Evolutionary conservation across 2,113 vertebrate species (phyloP).

Genomic region (Sinocyclocheilus maitianheensis): DNA sequence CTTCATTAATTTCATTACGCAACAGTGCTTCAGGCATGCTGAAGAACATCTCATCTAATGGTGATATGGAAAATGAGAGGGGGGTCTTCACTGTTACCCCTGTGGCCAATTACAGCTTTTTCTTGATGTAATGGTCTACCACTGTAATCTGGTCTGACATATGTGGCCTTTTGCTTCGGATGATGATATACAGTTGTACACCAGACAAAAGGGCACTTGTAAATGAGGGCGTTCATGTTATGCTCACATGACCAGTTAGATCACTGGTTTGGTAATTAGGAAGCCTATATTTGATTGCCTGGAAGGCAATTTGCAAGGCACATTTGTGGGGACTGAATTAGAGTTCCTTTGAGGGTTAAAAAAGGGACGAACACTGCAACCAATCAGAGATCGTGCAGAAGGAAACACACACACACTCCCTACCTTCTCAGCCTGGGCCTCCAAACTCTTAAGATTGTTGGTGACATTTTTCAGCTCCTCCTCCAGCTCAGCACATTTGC

Average conservation of each 20-base stretch:
- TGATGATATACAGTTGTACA: constrained; percentile 29
- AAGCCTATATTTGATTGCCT: background rate
- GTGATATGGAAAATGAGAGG: background rate
- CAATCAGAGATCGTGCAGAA: constrained; percentile 8
- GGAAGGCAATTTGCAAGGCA: constrained; percentile 19
- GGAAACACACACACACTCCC: constrained; percentile 50
- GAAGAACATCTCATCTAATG: background rate
- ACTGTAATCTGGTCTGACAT: constrained; percentile 38
- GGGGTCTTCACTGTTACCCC: constrained; percentile 1
- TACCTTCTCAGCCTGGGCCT: constrained; percentile 98
- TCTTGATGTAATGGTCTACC: background rate
- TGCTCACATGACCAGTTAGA: constrained; percentile 27
- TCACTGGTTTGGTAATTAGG: constrained; percentile 2
- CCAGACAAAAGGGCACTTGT: constrained; percentile 47
- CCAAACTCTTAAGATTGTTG: constrained; percentile 97
- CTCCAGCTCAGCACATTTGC: constrained; percentile 96
- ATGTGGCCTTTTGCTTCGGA: constrained; percentile 36
- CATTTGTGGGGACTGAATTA: constrained; percentile 10
- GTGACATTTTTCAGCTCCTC: constrained; percentile 98
- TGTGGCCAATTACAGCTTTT: background rate
- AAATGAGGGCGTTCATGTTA: constrained; percentile 17
- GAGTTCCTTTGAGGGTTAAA: background rate
- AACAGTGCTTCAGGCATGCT: background rate
- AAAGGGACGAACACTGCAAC: constrained; percentile 9
- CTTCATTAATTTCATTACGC: background rate